Percentiles rank a stretch among this genome's conserved stretches.
Conservation (phyloP, 2,888 invertebrate genomes). For the Stegana nigrithorax region DNA sequence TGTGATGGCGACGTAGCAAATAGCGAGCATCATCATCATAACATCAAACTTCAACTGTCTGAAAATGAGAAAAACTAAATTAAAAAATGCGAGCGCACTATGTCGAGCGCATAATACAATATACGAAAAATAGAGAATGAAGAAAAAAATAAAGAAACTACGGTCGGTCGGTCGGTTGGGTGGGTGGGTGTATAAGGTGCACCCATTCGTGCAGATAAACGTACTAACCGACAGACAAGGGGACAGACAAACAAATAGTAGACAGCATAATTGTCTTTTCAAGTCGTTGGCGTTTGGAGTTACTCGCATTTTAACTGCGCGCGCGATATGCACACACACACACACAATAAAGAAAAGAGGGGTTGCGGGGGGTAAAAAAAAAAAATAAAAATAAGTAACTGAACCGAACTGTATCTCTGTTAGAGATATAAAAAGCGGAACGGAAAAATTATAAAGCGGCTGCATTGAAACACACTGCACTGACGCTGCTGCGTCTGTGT, state of each 20-base stretch:
- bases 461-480: neutral
- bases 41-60: slow-evolving; percentile 46
- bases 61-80: slow-evolving; percentile 50
- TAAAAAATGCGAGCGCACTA: slow-evolving; percentile 36
- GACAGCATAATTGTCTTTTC: slow-evolving; percentile 50
- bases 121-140: slow-evolving; percentile 5
- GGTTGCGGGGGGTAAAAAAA: no score
- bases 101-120: neutral
- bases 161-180: neutral
- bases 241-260: slow-evolving; percentile 13
- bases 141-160: slow-evolving; percentile 2
- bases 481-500: neutral
- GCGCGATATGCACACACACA: no score
- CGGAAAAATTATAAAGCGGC: slow-evolving; percentile 19
- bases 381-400: no score
- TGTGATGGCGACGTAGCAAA: no score
- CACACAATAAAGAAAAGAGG: no score
- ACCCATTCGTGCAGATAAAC: slow-evolving; percentile 2
- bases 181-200: slow-evolving; percentile 23
- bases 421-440: no score
- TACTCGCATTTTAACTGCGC: slow-evolving; percentile 32
- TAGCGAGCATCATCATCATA: no score
- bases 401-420: no score
- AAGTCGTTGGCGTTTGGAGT: slow-evolving; percentile 25
- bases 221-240: neutral